A percentile compares a stretch with the other conserved stretches of the same genome.
Evolutionary conservation across 2,797 vertebrate species (phyloP).

Genomic region (Clarias platycephalus): DNA sequence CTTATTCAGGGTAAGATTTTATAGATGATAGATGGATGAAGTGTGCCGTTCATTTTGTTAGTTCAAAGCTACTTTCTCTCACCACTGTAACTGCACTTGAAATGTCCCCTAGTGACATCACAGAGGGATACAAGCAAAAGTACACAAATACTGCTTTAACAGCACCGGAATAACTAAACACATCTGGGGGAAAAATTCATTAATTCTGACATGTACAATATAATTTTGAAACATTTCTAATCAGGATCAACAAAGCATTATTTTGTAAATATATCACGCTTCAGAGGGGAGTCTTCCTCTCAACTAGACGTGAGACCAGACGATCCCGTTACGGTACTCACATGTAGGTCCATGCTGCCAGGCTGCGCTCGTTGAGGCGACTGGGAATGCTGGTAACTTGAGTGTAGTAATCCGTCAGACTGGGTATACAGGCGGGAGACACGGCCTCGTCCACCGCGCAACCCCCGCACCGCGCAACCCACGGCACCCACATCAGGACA

Average conservation of each 20-base stretch:
- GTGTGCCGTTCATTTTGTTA: background rate
- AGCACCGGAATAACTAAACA: background rate
- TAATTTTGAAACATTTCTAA: too few relatives aligned
- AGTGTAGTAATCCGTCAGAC: conserved; percentile 68
- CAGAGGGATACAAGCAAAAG: background rate
- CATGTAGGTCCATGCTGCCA: conserved; percentile 75
- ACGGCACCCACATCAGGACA: conserved; percentile 63
- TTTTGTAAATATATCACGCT: background rate
- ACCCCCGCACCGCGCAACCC: conserved; percentile 63
- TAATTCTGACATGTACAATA: too few relatives aligned
- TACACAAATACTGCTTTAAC: background rate
- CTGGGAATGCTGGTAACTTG: conserved; percentile 70
- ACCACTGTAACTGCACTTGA: too few relatives aligned
- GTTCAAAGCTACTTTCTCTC: background rate
- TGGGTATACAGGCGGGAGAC: conserved; percentile 63
- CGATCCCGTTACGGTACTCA: conserved; percentile 59
- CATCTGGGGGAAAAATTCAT: background rate
- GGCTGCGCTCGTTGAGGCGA: conserved; percentile 74
- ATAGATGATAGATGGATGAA: background rate
- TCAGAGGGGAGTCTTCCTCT: background rate
- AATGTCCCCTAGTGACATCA: background rate
- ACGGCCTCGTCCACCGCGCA: conserved; percentile 69
- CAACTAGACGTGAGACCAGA: background rate
- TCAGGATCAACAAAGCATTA: too few relatives aligned
- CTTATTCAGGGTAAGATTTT: too few relatives aligned